Conservation (phyloP, 2,888 invertebrate species). For the Melieria crassipennis region DNA sequence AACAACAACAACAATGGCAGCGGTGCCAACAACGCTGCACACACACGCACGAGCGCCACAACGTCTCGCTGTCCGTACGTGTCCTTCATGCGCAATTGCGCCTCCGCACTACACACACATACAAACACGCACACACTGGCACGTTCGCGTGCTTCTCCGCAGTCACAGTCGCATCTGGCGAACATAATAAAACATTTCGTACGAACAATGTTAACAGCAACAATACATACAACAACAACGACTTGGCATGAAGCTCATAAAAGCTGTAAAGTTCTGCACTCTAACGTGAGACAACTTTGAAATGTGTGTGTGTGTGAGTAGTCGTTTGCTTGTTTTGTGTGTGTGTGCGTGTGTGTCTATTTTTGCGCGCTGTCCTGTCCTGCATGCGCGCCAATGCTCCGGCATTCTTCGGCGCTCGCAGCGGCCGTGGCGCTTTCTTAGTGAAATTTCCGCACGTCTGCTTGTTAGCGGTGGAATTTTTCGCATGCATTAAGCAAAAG, state of each 20-base stretch:
- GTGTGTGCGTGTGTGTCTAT: neutral
- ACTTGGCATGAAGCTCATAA: neutral
- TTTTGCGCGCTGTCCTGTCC: neutral
- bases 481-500: neutral
- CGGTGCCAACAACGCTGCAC: too few species aligned
- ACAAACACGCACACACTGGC: too few species aligned
- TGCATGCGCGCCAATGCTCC: neutral
- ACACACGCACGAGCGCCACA: too few species aligned
- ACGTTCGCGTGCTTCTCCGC: too few species aligned
- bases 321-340: neutral
- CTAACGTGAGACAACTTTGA: constrained; percentile 1
- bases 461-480: neutral
- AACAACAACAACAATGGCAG: too few species aligned
- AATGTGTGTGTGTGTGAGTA: neutral
- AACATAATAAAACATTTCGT: neutral
- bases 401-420: neutral
- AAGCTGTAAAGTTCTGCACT: neutral
- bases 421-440: neutral
- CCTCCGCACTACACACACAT: too few species aligned
- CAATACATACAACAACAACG: neutral
- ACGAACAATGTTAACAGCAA: neutral
- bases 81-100: too few species aligned
- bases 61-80: too few species aligned
- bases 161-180: too few species aligned
- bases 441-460: neutral